These are phyloP conservation scores for Aviceda subcristata DNA, from an alignment of 2,113 vertebrate species.

Conservation along the genomic window DNA sequence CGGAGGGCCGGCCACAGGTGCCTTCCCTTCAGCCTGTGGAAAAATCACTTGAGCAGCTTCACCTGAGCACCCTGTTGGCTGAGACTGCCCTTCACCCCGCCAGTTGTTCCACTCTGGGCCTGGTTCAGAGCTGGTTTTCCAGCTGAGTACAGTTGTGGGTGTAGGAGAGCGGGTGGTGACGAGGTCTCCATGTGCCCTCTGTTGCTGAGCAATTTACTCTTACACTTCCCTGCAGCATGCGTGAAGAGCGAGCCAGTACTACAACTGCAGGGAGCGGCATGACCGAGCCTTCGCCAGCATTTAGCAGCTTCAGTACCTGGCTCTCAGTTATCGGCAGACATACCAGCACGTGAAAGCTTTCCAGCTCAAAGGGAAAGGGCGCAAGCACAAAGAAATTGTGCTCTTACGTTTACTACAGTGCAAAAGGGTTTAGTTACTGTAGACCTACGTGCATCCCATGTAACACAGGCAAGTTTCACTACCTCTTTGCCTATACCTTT, in stretches of 20 bases:
- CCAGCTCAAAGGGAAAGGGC: not conserved
- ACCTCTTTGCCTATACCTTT: not conserved
- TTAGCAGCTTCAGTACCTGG: not conserved
- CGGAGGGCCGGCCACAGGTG: rapidly evolving
- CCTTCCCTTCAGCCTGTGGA: not conserved
- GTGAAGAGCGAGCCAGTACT: not conserved
- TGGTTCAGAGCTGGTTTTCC: not conserved
- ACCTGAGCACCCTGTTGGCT: rapidly evolving
- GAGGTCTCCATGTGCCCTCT: not conserved
- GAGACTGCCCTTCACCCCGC: too few relatives aligned
- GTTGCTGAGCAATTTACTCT: not conserved
- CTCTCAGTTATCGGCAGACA: rapidly evolving
- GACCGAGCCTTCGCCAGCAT: rapidly evolving
- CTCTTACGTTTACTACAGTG: not conserved
- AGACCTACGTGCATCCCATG: rapidly evolving
- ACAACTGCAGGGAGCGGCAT: not conserved
- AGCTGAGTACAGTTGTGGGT: not conserved
- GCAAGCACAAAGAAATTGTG: not conserved
- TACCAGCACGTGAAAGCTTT: not conserved
- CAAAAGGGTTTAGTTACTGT: not conserved
- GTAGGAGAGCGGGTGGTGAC: rapidly evolving
- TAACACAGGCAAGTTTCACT: not conserved
- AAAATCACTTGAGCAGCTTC: not conserved
- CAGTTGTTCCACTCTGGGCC: rapidly evolving
- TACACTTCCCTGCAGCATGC: rapidly evolving